Percentiles rank a stretch among this genome's conserved stretches.
phyloP scores from a whole-genome alignment of 1,140 invertebrate genomes.

The Subanguina moxae region DNA sequence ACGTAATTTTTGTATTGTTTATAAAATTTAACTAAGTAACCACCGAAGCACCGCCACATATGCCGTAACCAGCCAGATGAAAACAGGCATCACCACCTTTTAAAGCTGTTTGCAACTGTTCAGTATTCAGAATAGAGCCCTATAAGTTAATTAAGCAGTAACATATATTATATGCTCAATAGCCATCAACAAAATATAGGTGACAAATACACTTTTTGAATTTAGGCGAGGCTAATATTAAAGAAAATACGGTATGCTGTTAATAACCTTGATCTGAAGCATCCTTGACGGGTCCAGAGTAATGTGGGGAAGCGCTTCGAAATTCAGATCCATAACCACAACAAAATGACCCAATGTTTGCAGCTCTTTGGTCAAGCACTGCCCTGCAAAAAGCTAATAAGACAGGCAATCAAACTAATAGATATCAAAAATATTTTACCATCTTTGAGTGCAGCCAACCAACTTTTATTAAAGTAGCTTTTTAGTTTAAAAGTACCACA shows the following conservation, averaged over 20 bases:
- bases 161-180: not conserved
- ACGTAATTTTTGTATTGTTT: no score
- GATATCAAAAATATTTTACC: not conserved
- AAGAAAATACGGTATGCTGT: slow-evolving; percentile 4
- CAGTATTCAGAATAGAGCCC: slow-evolving; percentile 34
- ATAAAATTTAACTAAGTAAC: not conserved
- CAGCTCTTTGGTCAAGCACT: slow-evolving; percentile 32
- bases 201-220: slow-evolving; percentile 17
- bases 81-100: slow-evolving; percentile 43
- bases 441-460: no score
- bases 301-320: slow-evolving; percentile 33
- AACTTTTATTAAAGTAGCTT: no score
- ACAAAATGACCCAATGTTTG: slow-evolving; percentile 42
- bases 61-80: slow-evolving; percentile 45
- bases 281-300: slow-evolving; percentile 24
- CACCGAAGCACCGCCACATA: slow-evolving; percentile 41
- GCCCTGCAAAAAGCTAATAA: slow-evolving; percentile 21
- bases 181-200: no score
- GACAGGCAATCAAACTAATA: not conserved
- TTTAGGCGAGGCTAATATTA: not conserved
- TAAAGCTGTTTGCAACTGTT: slow-evolving; percentile 26
- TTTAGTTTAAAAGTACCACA: no score
- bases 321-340: slow-evolving; percentile 40
- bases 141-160: slow-evolving; percentile 17
- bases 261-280: slow-evolving; percentile 24